Percentiles rank a stretch among this genome's conserved stretches.
Conservation (phyloP, 2,888 invertebrate species). For the Sialis fuliginosa region DNA sequence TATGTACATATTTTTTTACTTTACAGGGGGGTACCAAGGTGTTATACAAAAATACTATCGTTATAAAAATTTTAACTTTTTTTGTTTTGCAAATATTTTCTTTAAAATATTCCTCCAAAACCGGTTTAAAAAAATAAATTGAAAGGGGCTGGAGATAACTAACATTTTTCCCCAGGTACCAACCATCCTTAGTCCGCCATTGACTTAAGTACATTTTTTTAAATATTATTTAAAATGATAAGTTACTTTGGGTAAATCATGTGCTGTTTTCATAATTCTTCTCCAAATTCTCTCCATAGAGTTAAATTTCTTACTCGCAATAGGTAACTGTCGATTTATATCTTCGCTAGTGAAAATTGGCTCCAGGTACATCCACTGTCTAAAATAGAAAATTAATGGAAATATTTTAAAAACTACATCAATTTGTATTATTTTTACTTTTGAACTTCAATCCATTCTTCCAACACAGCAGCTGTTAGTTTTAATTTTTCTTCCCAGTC, state of each 20-base stretch:
- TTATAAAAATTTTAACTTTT: too few species aligned
- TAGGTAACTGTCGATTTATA: conserved; percentile 58
- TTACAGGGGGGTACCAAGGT: too few species aligned
- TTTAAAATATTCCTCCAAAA: too few species aligned
- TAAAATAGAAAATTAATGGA: conserved; percentile 15
- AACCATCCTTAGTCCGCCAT: too few species aligned
- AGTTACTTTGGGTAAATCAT: conserved; percentile 49
- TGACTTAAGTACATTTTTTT: too few species aligned
- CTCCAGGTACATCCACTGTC: conserved; percentile 69
- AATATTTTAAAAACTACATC: neutral
- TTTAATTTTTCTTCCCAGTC: conserved; percentile 56
- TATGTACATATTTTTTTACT: too few species aligned
- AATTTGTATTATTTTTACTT: conserved; percentile 28
- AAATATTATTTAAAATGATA: too few species aligned
- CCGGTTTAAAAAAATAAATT: too few species aligned
- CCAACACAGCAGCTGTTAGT: conserved; percentile 41
- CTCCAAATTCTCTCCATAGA: conserved; percentile 67
- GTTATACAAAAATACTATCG: too few species aligned
- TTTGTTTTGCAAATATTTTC: too few species aligned
- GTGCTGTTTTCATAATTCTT: conserved; percentile 52
- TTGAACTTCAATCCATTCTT: conserved; percentile 57
- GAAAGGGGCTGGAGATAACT: too few species aligned
- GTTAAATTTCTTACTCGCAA: conserved; percentile 61
- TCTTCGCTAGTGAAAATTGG: conserved; percentile 71
- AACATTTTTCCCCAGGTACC: too few species aligned